phyloP scores from a whole-genome alignment of 2,888 invertebrate species.

The Willowsia nigromaculata region DNA sequence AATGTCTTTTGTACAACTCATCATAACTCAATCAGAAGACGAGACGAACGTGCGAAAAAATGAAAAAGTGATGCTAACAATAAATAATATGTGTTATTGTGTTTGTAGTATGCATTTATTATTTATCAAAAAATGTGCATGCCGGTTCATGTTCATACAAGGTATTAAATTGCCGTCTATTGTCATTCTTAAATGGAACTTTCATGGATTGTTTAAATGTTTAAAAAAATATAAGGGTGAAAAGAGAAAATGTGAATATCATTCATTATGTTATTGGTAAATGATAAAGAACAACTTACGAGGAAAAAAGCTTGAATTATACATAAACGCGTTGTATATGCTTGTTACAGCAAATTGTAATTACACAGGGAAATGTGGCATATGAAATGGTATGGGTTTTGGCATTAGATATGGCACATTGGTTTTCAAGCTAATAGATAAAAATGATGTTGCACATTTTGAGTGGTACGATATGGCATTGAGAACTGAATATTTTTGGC shows the following conservation, averaged over 20 bases:
- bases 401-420: no score
- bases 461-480: no score
- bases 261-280: conserved; percentile 23
- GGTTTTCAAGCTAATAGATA: no score
- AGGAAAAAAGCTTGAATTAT: background rate
- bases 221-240: background rate
- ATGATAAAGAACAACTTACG: background rate
- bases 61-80: conserved; percentile 11
- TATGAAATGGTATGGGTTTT: no score
- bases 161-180: conserved; percentile 18
- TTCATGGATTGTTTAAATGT: conserved; percentile 45
- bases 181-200: conserved; percentile 57
- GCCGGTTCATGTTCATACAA: background rate
- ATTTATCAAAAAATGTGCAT: background rate
- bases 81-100: conserved; percentile 35
- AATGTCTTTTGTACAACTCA: conserved; percentile 51
- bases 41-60: conserved; percentile 9
- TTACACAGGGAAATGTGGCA: no score
- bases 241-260: background rate
- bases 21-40: conserved; percentile 32
- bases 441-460: no score
- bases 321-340: no score
- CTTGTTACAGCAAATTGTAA: no score
- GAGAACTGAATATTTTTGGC: no score
- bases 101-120: conserved; percentile 6